A percentile compares a stretch with the other conserved stretches of the same genome.
Conservation (phyloP, 2,797 vertebrate species). For the Dryobates pubescens region DNA sequence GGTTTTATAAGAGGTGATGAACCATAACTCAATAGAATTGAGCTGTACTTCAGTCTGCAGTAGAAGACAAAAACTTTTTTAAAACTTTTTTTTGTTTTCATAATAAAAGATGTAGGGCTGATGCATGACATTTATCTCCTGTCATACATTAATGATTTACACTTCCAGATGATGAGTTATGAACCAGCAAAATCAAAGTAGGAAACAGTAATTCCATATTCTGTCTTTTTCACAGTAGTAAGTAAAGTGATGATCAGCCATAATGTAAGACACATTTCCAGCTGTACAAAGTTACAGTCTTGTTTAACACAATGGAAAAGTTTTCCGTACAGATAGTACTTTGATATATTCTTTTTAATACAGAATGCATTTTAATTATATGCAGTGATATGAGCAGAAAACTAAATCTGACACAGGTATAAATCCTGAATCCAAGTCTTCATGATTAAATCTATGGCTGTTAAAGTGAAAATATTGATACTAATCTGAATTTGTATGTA, state of each 20-base stretch:
- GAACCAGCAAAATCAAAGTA: background rate
- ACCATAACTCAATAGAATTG: background rate
- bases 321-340: background rate
- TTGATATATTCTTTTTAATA: background rate
- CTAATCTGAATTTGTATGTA: background rate
- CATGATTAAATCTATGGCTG: background rate
- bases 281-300: background rate
- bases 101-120: background rate
- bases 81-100: background rate
- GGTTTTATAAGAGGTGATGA: background rate
- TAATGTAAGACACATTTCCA: background rate
- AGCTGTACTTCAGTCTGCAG: background rate
- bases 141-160: background rate
- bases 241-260: background rate
- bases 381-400: background rate
- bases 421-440: background rate
- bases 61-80: background rate
- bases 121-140: background rate
- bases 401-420: background rate
- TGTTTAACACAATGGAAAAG: background rate
- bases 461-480: background rate
- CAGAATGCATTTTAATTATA: background rate
- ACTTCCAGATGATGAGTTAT: conserved; percentile 14
- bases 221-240: conserved; percentile 2
- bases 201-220: background rate